Base-by-base conservation (phyloP, 1,140 invertebrate genomes). In the Hycleus cichorii region DNA sequence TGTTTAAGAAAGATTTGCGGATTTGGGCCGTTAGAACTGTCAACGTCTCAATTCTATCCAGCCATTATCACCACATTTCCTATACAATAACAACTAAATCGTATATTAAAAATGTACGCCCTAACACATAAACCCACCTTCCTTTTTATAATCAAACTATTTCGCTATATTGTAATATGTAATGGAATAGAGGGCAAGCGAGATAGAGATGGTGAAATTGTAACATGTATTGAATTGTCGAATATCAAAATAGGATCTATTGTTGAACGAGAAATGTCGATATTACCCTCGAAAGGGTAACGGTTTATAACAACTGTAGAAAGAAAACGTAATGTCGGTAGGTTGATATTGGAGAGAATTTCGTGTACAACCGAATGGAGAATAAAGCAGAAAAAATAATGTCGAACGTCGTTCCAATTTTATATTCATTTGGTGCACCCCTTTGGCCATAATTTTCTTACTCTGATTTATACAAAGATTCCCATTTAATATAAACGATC, bases 81-180 rank as follows among this genome's bases (percentile, higher is more conserved):
- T 7, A 55, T 18, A 45, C 46, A 38, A 47, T 47, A 46, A 38
- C 11, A 32, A 43, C 43, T 47, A 54, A 54, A 54, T 55, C 45
- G 52, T 55, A 55, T 47, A 55, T 47, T 55, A 55, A 55, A 55
- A 47, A 55, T 55, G 52, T 55, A 55, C 52, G 52, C 52, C 52
- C 52, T 25, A 39, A 42, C 11, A 42, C 11, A 42, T 42, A 8
- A n/a, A 42, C 11, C 9, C 11, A 55, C 52, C 52, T 55, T 42
- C 11, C 9, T 42, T 11, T n/a, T n/a, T n/a, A 10, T n/a, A 55
- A 55, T 47, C 46, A 55, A 55, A 55, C 39, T 38, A 38, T 44
- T 55, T 42, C 9, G 40, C 40, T n/a, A n/a, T 55, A 44, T 55
- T 55, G 4, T 11, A 47, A 55, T 46, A 53, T 39, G 47, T 47